Percentiles rank a stretch among this genome's conserved stretches.
These are phyloP conservation scores for Petrophora chlorosata DNA, from an alignment of 2,888 invertebrate genomes.

Conservation along the genomic window DNA sequence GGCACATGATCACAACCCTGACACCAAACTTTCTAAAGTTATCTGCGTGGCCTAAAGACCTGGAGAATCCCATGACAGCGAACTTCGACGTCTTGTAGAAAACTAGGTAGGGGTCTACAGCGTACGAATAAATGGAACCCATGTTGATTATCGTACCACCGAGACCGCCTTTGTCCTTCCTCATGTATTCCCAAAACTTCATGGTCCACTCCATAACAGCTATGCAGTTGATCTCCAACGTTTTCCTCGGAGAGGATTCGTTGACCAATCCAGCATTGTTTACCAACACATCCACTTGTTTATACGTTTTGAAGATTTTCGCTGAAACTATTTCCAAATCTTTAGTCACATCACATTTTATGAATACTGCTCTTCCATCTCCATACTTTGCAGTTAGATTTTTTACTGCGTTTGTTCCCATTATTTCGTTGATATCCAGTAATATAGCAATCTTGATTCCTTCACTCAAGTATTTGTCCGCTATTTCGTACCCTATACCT, in stretches of 20 bases:
- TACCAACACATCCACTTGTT: conserved; percentile 58
- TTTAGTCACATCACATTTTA: conserved; percentile 73
- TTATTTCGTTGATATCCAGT: conserved; percentile 37
- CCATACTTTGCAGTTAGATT: conserved; percentile 60
- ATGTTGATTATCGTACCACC: conserved; percentile 86
- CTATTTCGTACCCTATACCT: conserved; percentile 71
- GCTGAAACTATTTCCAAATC: conserved; percentile 64
- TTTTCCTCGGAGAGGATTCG: conserved; percentile 37
- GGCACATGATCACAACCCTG: conserved; percentile 60
- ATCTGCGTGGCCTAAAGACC: conserved; percentile 61
- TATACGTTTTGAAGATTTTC: conserved; percentile 43
- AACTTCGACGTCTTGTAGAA: conserved; percentile 83
- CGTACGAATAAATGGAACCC: conserved; percentile 81
- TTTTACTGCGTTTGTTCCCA: conserved; percentile 10
- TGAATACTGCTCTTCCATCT: conserved; percentile 61
- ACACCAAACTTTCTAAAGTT: conserved; percentile 71
- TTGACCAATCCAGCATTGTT: conserved; percentile 62
- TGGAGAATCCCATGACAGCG: conserved; percentile 72
- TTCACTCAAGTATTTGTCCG: conserved; percentile 56
- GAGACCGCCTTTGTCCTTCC: conserved; percentile 72
- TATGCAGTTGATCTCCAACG: conserved; percentile 52
- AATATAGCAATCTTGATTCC: conserved; percentile 56
- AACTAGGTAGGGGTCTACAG: conserved; percentile 71
- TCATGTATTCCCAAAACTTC: conserved; percentile 74
- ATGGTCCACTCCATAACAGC: conserved; percentile 59